Evolutionary conservation across 1,140 invertebrate genomes (phyloP).

Genomic region (Orius insidiosus): DNA sequence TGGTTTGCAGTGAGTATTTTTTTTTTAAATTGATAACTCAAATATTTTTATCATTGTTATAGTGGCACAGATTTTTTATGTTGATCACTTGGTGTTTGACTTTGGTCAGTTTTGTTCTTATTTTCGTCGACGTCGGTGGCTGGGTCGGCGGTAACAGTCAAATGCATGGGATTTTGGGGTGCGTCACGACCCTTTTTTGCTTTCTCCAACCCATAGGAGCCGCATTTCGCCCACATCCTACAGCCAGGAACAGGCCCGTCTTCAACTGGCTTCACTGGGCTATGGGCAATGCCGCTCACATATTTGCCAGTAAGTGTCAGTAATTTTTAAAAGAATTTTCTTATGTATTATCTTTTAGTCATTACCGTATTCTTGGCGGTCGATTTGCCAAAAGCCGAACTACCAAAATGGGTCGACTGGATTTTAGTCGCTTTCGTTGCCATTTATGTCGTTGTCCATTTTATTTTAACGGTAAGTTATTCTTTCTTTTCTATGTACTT

Average conservation of each 20-base stretch:
- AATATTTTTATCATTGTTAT: conserved; percentile 24
- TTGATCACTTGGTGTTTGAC: conserved; percentile 63
- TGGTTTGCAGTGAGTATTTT: conserved; percentile 71
- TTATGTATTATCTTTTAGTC: too few relatives aligned
- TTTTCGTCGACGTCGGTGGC: conserved; percentile 64
- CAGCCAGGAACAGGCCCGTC: conserved; percentile 54
- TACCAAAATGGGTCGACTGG: conserved; percentile 73
- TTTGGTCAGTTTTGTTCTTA: conserved; percentile 57
- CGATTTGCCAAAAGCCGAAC: conserved; percentile 60
- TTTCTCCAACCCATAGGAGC: conserved; percentile 82
- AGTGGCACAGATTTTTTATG: conserved; percentile 79
- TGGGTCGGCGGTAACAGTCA: conserved; percentile 49
- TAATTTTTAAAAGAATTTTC: conserved; percentile 18
- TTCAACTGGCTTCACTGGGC: conserved; percentile 95
- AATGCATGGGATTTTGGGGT: conserved; percentile 65
- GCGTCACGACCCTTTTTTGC: conserved; percentile 56
- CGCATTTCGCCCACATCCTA: conserved; percentile 68
- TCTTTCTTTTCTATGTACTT: too few relatives aligned
- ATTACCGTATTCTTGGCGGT: conserved; percentile 85
- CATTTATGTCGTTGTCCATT: conserved; percentile 73
- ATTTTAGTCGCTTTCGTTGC: conserved; percentile 74
- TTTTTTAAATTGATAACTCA: conserved; percentile 12
- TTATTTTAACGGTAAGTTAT: conserved; percentile 69
- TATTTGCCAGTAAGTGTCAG: conserved; percentile 58
- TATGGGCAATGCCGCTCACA: conserved; percentile 80